A percentile compares a stretch with the other conserved stretches of the same genome.
Conservation (phyloP, 2,113 vertebrate species). For the Osmerus mordax region DNA sequence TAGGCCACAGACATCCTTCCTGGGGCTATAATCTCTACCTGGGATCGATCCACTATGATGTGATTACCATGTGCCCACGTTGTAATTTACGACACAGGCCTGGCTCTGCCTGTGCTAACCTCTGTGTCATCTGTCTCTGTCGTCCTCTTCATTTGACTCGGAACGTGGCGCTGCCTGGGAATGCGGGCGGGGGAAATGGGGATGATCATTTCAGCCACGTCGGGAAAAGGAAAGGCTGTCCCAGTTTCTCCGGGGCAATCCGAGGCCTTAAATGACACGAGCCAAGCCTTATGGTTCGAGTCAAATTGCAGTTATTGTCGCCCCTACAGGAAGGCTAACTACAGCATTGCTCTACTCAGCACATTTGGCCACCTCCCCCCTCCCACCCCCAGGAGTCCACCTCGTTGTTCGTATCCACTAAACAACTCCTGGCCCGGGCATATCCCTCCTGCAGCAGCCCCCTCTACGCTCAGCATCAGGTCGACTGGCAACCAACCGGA, state of each 20-base stretch:
- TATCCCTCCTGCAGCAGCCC: slow-evolving; percentile 36
- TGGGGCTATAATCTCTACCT: slow-evolving; percentile 41
- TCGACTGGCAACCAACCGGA: slow-evolving; percentile 52
- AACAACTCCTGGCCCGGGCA: slow-evolving; percentile 42
- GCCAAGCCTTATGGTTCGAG: slow-evolving; percentile 46
- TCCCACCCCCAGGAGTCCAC: slow-evolving; percentile 17
- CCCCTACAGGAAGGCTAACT: slow-evolving; percentile 47
- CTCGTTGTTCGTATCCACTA: slow-evolving; percentile 49
- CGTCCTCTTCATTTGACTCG: slow-evolving; percentile 43
- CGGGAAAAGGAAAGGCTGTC: neutral
- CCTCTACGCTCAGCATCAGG: slow-evolving; percentile 41
- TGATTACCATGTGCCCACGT: slow-evolving; percentile 49
- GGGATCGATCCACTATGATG: slow-evolving; percentile 56
- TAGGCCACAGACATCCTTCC: slow-evolving; percentile 37
- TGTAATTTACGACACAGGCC: slow-evolving; percentile 55
- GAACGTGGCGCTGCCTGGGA: slow-evolving; percentile 36
- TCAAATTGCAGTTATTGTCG: slow-evolving; percentile 35
- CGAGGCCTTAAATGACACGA: slow-evolving; percentile 44
- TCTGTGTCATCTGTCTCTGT: slow-evolving; percentile 51
- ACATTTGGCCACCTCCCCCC: slow-evolving; percentile 53
- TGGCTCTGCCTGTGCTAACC: slow-evolving; percentile 31
- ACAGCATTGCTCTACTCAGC: slow-evolving; percentile 55
- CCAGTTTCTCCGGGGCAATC: slow-evolving; percentile 34
- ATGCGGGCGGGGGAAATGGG: slow-evolving; percentile 28
- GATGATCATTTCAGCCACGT: neutral